phyloP scores from a whole-genome alignment of 2,888 invertebrate species.

The Spodoptera littoralis region DNA sequence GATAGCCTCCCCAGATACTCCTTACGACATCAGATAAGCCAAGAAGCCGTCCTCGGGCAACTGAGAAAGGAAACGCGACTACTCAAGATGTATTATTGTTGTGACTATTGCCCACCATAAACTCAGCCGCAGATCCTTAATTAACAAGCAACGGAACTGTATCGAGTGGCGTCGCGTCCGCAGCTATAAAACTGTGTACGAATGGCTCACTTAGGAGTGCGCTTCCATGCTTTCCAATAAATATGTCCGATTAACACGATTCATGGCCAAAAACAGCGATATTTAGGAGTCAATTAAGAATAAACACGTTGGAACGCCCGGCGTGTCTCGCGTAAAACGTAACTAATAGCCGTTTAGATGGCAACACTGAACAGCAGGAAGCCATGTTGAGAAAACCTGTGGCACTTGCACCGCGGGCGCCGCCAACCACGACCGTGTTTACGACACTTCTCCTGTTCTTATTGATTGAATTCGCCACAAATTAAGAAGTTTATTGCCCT shows the following conservation, averaged over 20 bases:
- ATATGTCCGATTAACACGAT: conserved; percentile 82
- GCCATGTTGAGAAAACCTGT: conserved; percentile 73
- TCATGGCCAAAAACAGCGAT: conserved; percentile 82
- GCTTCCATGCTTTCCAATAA: conserved; percentile 75
- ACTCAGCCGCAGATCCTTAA: conserved; percentile 76
- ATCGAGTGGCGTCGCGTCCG: conserved; percentile 57
- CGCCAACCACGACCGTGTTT: conserved; percentile 68
- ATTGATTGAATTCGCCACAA: conserved; percentile 79
- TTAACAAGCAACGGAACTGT: conserved; percentile 78
- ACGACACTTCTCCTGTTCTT: conserved; percentile 75
- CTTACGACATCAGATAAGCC: conserved; percentile 82
- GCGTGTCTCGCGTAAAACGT: conserved; percentile 80
- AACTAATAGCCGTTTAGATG: conserved; percentile 81
- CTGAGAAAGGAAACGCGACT: conserved; percentile 75
- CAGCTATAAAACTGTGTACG: conserved; percentile 59
- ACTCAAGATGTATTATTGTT: conserved; percentile 78
- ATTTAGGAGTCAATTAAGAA: conserved; percentile 85
- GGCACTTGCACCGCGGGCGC: conserved; percentile 72
- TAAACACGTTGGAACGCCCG: conserved; percentile 79
- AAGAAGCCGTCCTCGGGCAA: conserved; percentile 65
- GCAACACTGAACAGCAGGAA: conserved; percentile 82
- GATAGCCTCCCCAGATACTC: conserved; percentile 73
- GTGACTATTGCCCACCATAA: conserved; percentile 79
- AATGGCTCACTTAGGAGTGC: conserved; percentile 71
- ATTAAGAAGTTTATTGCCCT: conserved; percentile 73